These are phyloP conservation scores for Danio aesculapii DNA, from an alignment of 2,797 vertebrate genomes.

Conservation along the genomic window DNA sequence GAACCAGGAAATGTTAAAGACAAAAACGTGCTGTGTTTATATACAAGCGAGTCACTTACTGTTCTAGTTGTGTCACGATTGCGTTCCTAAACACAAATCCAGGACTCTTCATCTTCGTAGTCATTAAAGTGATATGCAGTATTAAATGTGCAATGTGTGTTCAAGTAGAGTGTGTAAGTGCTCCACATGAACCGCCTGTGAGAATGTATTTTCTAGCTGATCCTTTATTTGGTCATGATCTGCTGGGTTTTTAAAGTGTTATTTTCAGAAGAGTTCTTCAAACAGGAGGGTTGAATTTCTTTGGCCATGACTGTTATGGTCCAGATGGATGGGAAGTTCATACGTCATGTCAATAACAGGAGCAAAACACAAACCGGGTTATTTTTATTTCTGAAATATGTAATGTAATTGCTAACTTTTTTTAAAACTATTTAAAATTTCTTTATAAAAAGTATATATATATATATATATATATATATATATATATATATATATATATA, in stretches of 20 bases:
- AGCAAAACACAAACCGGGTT: background rate
- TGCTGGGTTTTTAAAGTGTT: background rate
- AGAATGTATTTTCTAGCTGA: conserved; percentile 35
- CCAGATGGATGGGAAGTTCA: background rate
- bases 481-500: no score
- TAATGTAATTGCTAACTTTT: conserved; percentile 12
- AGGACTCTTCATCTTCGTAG: conserved; percentile 3
- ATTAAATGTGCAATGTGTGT: conserved; percentile 23
- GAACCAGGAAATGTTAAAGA: background rate
- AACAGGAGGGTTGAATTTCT: background rate
- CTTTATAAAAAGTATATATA: no score
- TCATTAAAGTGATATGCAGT: conserved; percentile 16
- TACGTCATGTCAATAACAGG: background rate
- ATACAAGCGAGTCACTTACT: background rate
- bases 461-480: conserved; percentile 58
- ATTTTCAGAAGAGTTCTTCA: background rate
- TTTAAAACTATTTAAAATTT: no score
- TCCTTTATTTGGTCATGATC: conserved; percentile 7
- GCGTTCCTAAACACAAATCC: conserved; percentile 1
- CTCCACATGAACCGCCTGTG: conserved; percentile 11
- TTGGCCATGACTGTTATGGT: conserved; percentile 45
- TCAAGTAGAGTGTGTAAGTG: conserved; percentile 18
- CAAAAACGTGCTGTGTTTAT: conserved; percentile 2
- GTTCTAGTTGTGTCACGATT: background rate
- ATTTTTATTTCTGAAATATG: background rate